A percentile compares a stretch with the other conserved stretches of the same genome.
These are phyloP conservation scores for Nephrotoma flavescens DNA, from an alignment of 2,888 invertebrate species.

Conservation along the genomic window DNA sequence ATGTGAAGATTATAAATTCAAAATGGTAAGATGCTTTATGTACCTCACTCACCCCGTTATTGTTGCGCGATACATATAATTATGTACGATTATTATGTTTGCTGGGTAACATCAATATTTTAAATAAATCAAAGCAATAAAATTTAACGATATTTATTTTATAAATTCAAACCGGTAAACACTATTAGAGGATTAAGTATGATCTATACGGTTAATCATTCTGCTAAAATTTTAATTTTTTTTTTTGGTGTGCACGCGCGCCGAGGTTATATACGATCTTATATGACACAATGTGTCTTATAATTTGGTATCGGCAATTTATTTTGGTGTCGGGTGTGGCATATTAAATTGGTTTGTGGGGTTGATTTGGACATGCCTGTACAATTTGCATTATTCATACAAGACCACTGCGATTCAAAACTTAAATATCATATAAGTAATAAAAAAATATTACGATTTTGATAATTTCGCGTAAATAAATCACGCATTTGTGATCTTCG, in stretches of 20 bases:
- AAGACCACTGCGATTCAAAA: too few species aligned
- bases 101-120: not conserved
- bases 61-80: not conserved
- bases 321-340: not conserved
- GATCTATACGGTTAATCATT: not conserved
- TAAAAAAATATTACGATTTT: too few species aligned
- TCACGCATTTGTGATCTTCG: not conserved
- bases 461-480: not conserved
- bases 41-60: not conserved
- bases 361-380: not conserved
- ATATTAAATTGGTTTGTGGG: not conserved
- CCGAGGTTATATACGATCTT: not conserved
- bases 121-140: not conserved
- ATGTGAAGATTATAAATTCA: not conserved
- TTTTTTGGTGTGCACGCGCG: not conserved
- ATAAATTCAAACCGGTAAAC: not conserved
- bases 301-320: not conserved
- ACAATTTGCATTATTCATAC: too few species aligned
- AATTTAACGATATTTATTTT: not conserved
- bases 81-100: not conserved
- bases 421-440: too few species aligned
- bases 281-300: not conserved
- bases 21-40: not conserved
- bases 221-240: not conserved
- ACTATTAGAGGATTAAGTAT: not conserved